phyloP scores from a whole-genome alignment of 2,797 vertebrate genomes.

The Hyperoplus immaculatus region DNA sequence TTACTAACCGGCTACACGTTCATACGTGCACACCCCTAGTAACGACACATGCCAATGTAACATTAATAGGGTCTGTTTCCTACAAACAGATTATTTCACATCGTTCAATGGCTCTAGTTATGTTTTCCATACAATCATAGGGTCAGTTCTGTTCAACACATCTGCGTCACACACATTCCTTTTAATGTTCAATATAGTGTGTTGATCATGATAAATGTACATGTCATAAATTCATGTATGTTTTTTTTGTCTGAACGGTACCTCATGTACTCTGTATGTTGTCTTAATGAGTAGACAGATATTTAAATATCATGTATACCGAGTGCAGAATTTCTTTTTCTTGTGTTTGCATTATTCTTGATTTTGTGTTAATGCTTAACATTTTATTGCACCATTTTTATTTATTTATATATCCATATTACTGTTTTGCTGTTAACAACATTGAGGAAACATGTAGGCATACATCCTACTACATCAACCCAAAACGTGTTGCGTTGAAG shows the following conservation, averaged over 20 bases:
- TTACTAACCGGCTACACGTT: no score
- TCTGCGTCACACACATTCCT: not conserved
- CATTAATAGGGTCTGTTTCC: conserved; percentile 13
- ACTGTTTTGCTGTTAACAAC: not conserved
- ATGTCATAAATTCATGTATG: not conserved
- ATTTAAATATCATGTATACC: not conserved
- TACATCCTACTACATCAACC: not conserved
- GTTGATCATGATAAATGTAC: not conserved
- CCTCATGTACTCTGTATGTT: not conserved
- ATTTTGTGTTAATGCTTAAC: not conserved
- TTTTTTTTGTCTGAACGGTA: not conserved
- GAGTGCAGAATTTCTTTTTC: not conserved
- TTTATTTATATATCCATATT: not conserved
- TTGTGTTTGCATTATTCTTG: not conserved
- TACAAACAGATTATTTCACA: not conserved
- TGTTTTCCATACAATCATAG: not conserved
- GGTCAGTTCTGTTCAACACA: conserved; percentile 2
- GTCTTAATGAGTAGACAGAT: not conserved
- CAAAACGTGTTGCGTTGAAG: not conserved
- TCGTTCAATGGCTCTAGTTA: not conserved
- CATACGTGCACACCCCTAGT: no score
- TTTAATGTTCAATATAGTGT: not conserved
- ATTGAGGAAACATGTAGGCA: not conserved
- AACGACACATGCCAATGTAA: conserved; percentile 1
- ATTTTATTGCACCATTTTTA: not conserved